Conservation (phyloP, 2,113 vertebrate genomes). For the Eurystomus gularis region DNA sequence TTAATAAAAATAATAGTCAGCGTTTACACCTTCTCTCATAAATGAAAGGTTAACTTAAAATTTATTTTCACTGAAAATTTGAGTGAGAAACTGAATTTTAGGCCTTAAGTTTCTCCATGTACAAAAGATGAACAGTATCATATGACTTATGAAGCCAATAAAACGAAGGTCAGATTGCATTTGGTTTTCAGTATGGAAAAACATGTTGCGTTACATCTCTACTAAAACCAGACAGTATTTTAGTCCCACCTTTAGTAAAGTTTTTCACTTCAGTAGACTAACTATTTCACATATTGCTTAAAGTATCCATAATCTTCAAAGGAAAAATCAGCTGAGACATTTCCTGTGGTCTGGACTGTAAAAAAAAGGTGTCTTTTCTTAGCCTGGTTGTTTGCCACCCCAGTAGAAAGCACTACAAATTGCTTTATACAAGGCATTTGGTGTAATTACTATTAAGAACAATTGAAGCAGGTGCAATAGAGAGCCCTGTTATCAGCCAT, state of each 20-base stretch:
- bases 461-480: background rate
- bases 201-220: background rate
- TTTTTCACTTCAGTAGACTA: background rate
- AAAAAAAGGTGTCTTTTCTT: background rate
- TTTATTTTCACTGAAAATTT: background rate
- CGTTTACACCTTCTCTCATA: background rate
- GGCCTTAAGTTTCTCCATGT: background rate
- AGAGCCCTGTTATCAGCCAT: background rate
- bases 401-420: background rate
- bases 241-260: background rate
- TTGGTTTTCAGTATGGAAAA: background rate
- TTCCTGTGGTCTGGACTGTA: background rate
- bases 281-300: background rate
- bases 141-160: background rate
- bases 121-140: background rate
- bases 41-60: background rate
- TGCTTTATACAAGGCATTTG: background rate
- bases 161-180: background rate
- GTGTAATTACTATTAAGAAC: background rate
- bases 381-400: background rate
- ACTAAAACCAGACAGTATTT: background rate
- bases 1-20: background rate
- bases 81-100: background rate
- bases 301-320: constrained; percentile 5
- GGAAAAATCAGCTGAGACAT: background rate